Conservation (phyloP, 2,888 invertebrate genomes). For the Noctua fimbriata region DNA sequence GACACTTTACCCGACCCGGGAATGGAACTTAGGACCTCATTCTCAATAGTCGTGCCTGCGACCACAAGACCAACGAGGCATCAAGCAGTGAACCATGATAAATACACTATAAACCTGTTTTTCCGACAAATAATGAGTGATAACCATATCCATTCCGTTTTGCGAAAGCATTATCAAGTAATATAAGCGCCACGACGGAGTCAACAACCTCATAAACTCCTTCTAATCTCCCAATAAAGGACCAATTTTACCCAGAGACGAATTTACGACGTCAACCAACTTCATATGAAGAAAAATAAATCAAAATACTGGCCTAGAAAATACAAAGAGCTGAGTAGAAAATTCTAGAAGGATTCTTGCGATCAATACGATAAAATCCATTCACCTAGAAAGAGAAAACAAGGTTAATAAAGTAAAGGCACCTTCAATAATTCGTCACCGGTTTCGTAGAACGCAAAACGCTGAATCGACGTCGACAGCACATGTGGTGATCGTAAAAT, state of each 20-base stretch:
- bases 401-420: conserved; percentile 69
- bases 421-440: conserved; percentile 72
- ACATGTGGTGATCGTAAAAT: conserved; percentile 75
- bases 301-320: conserved; percentile 62
- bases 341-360: conserved; percentile 40
- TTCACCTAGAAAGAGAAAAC: conserved; percentile 64
- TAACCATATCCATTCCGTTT: conserved; percentile 12
- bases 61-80: too few relatives aligned
- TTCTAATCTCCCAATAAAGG: conserved; percentile 59
- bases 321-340: conserved; percentile 58
- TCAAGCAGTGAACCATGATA: background rate
- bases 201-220: conserved; percentile 62
- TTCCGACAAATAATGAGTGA: conserved; percentile 33
- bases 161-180: conserved; percentile 45
- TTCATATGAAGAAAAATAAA: conserved; percentile 59
- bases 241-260: conserved; percentile 58
- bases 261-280: conserved; percentile 61
- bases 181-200: conserved; percentile 39
- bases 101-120: conserved; percentile 21
- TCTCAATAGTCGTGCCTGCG: too few relatives aligned
- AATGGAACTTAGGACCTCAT: too few relatives aligned
- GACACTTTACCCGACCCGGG: too few relatives aligned
- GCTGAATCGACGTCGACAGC: conserved; percentile 68
- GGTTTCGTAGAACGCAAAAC: conserved; percentile 52
- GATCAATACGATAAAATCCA: conserved; percentile 57